Evolutionary conservation across 2,888 invertebrate species (phyloP).

Genomic region (Quadroppia sp.): DNA sequence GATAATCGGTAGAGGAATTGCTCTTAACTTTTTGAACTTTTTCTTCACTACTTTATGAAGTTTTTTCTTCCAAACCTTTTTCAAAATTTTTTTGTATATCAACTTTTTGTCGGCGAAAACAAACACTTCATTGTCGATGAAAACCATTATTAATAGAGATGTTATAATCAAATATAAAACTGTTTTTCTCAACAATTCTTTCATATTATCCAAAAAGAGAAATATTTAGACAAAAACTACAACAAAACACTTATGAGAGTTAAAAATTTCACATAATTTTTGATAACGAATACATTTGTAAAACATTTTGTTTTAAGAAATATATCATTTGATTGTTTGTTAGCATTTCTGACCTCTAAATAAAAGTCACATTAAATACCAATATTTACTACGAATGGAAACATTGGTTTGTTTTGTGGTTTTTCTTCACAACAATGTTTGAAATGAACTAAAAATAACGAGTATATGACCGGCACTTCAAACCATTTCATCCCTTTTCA

Average conservation of each 20-base stretch:
- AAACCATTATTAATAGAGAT: not conserved
- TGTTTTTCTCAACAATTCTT: not conserved
- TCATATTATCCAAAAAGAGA: not conserved
- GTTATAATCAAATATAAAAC: conserved; percentile 1
- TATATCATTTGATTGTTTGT: conserved; percentile 17
- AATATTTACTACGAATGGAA: not conserved
- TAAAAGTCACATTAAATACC: conserved; percentile 8
- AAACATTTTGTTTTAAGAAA: not conserved
- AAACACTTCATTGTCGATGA: not conserved
- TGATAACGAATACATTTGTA: not conserved
- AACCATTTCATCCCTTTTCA: not conserved
- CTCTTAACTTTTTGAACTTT: conserved; percentile 15
- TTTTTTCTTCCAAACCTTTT: conserved; percentile 32
- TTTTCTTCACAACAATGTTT: not conserved
- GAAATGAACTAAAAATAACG: conserved; percentile 4
- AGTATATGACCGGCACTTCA: not conserved
- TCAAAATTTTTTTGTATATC: conserved; percentile 5
- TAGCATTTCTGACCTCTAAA: conserved; percentile 17
- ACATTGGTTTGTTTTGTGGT: not conserved
- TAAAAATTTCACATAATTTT: not conserved
- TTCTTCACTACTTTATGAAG: not conserved
- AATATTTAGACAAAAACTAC: not conserved
- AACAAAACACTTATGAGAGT: too few species aligned
- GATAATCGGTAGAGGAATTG: conserved; percentile 19
- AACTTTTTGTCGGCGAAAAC: conserved; percentile 10